phyloP scores from a whole-genome alignment of 2,888 invertebrate species.

The Amphimallon solstitiale region DNA sequence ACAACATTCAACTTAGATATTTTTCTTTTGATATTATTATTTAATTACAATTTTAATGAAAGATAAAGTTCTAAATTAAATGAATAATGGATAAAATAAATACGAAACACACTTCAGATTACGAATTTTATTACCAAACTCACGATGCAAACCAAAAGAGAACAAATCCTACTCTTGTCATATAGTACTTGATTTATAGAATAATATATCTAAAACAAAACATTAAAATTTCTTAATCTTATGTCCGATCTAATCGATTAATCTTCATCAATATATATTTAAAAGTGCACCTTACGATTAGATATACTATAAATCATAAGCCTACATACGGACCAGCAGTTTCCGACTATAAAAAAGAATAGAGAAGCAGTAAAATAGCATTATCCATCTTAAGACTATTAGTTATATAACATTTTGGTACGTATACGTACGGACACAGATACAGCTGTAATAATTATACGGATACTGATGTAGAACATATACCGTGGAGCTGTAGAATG shows the following conservation, averaged over 20 bases:
- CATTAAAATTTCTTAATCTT: conserved; percentile 40
- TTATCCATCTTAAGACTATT: conserved; percentile 27
- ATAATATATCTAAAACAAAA: conserved; percentile 35
- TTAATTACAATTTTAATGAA: conserved; percentile 25
- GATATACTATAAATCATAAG: conserved; percentile 38
- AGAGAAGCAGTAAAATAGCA: conserved; percentile 25
- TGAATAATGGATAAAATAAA: conserved; percentile 26
- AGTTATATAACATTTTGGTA: conserved; percentile 11
- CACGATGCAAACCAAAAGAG: conserved; percentile 12
- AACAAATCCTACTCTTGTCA: conserved; percentile 24
- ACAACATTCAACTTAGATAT: conserved; percentile 1
- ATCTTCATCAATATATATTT: conserved; percentile 42
- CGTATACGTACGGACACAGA: not conserved
- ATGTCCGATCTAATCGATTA: conserved; percentile 38
- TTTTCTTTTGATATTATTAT: not conserved
- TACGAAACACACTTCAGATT: conserved; percentile 16
- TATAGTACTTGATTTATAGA: conserved; percentile 31
- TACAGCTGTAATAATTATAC: conserved; percentile 13
- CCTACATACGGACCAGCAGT: conserved; percentile 20
- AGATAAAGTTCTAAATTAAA: not conserved
- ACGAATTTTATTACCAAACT: conserved; percentile 13
- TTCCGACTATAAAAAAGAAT: conserved; percentile 28
- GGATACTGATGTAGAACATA: conserved; percentile 9
- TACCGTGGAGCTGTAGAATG: not conserved
- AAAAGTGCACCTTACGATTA: conserved; percentile 37